Conservation (phyloP, 2,888 invertebrate species). For the Glomeris marginata region DNA sequence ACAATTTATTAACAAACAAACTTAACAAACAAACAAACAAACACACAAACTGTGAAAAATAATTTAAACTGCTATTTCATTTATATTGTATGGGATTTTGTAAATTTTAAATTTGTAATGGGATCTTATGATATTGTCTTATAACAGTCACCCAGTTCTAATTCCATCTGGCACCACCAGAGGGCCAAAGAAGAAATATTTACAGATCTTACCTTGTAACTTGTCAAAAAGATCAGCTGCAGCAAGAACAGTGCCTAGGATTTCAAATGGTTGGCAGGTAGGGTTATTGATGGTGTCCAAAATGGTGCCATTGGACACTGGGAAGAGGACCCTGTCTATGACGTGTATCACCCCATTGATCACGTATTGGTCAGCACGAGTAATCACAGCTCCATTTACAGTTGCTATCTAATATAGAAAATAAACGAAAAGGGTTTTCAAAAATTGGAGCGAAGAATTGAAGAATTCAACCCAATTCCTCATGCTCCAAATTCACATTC, state of each 20-base stretch:
- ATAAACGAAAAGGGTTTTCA: neutral
- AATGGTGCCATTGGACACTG: constrained; percentile 16
- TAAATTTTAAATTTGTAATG: too few species aligned
- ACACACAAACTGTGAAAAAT: too few species aligned
- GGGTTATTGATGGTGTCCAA: constrained; percentile 16
- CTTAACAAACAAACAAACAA: too few species aligned
- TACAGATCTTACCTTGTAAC: neutral
- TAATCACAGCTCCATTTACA: constrained; percentile 12
- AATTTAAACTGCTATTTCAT: too few species aligned
- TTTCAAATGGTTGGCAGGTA: constrained; percentile 15
- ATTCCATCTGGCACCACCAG: too few species aligned
- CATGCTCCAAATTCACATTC: neutral
- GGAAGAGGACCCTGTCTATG: constrained; percentile 18
- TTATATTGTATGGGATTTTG: too few species aligned
- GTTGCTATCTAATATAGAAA: constrained; percentile 11
- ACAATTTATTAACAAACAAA: too few species aligned
- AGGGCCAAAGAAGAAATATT: neutral
- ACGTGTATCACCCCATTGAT: constrained; percentile 19
- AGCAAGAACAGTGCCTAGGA: constrained; percentile 15
- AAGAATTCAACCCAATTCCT: neutral
- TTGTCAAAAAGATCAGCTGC: constrained; percentile 10
- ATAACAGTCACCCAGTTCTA: too few species aligned
- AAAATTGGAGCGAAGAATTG: too few species aligned
- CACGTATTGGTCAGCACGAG: constrained; percentile 9
- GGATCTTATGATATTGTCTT: too few species aligned